Evolutionary conservation across 2,113 vertebrate species (phyloP).

Genomic region (Coregonus clupeaformis): DNA sequence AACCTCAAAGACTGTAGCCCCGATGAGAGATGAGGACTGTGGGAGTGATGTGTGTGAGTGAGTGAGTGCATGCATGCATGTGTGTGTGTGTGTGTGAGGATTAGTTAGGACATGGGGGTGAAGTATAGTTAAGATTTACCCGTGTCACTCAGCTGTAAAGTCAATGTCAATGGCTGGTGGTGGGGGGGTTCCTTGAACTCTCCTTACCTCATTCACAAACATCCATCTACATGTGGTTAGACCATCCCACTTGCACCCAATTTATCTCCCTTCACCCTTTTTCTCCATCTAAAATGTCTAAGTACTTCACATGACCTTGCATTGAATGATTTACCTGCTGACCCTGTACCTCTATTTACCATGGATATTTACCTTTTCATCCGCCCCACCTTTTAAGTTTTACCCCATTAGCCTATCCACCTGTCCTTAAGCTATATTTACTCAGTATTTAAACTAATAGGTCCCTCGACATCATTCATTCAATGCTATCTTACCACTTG

Average conservation of each 20-base stretch:
- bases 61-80: background rate
- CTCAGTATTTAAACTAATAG: too few relatives aligned
- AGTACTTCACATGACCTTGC: background rate
- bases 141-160: background rate
- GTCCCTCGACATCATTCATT: too few relatives aligned
- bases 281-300: background rate
- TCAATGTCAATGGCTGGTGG: background rate
- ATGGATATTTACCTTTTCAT: background rate
- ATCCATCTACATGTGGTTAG: background rate
- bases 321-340: background rate
- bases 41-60: background rate
- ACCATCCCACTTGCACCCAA: background rate
- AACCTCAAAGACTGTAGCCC: slow-evolving; percentile 20
- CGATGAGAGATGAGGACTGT: slow-evolving; percentile 34
- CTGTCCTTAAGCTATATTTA: too few relatives aligned
- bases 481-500: background rate
- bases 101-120: background rate
- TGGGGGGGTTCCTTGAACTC: background rate
- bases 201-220: background rate
- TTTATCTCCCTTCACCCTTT: background rate
- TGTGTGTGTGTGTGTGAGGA: background rate
- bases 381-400: too few relatives aligned
- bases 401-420: too few relatives aligned
- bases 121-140: background rate
- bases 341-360: background rate